A percentile compares a stretch with the other conserved stretches of the same genome.
Conservation (phyloP, 2,797 vertebrate genomes). For the Chanos chanos region DNA sequence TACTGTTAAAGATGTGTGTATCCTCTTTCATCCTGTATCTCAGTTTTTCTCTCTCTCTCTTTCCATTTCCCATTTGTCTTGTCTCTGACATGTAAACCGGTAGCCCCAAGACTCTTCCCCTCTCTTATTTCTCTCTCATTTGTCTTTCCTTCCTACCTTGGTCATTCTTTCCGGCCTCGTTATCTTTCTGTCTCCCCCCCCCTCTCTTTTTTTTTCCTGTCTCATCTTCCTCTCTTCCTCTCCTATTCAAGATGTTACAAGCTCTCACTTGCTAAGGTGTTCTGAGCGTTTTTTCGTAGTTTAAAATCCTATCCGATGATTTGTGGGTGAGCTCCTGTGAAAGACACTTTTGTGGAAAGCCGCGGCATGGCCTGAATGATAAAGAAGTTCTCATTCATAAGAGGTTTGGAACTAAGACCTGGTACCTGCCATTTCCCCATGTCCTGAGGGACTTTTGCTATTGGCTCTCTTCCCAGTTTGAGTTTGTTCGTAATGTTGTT, state of each 20-base stretch:
- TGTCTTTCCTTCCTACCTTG: no score
- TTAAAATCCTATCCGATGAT: conserved; percentile 63
- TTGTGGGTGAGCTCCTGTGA: conserved; percentile 55
- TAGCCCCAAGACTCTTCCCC: no score
- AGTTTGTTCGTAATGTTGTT: background rate
- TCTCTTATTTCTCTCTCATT: no score
- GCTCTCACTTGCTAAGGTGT: conserved; percentile 42
- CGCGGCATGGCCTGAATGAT: conserved; percentile 45
- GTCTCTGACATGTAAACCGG: no score
- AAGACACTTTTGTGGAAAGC: conserved; percentile 43
- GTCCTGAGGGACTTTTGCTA: background rate
- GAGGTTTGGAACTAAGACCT: no score
- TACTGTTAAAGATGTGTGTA: no score
- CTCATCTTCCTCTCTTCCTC: background rate
- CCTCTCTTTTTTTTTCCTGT: conserved; percentile 18
- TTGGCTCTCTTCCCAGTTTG: conserved; percentile 9
- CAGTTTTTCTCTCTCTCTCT: conserved; percentile 36
- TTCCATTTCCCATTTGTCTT: no score
- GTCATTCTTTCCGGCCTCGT: no score
- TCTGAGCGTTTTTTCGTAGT: conserved; percentile 58
- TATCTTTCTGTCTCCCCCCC: no score
- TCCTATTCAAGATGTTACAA: conserved; percentile 13
- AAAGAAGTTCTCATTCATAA: conserved; percentile 49
- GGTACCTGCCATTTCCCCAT: background rate
- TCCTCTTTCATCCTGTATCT: no score